These are phyloP conservation scores for Lottia gigantea DNA, from an alignment of 2,888 invertebrate genomes.

Conservation along the genomic window DNA sequence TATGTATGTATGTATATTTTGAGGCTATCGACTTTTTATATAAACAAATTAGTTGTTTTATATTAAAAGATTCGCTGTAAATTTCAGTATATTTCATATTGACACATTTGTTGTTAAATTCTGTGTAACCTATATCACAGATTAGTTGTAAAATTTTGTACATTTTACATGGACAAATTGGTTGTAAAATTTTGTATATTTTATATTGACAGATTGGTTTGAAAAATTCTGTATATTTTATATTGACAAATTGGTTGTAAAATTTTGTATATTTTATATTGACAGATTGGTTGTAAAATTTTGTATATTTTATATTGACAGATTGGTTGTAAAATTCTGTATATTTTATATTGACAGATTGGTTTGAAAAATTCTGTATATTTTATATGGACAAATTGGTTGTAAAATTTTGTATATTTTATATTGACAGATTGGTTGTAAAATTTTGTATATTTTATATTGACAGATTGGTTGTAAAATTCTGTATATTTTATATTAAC, in stretches of 20 bases:
- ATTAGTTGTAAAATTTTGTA: neutral
- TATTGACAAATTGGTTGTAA: constrained; percentile 38
- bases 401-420: constrained; percentile 60
- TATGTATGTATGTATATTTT: too few species aligned
- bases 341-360: constrained; percentile 40
- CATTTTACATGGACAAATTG: constrained; percentile 40
- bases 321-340: constrained; percentile 25
- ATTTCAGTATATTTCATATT: constrained; percentile 53
- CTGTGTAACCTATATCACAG: constrained; percentile 4
- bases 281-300: constrained; percentile 55
- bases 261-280: constrained; percentile 19
- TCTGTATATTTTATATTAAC: constrained; percentile 27
- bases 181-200: constrained; percentile 41
- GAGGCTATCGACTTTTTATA: too few species aligned
- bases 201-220: neutral
- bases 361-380: constrained; percentile 57
- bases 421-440: constrained; percentile 51
- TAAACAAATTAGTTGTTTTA: neutral
- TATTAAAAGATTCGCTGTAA: constrained; percentile 55
- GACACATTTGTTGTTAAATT: constrained; percentile 35
- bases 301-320: constrained; percentile 55
- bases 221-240: constrained; percentile 15
- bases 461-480: constrained; percentile 51
- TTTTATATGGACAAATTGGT: constrained; percentile 48
- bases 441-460: constrained; percentile 52